Evolutionary conservation across 92 coral and sea anemone genomes (phyloP), one percentile per base, ranked within the genome.

Genomic region (Porites cylindrica): DNA sequence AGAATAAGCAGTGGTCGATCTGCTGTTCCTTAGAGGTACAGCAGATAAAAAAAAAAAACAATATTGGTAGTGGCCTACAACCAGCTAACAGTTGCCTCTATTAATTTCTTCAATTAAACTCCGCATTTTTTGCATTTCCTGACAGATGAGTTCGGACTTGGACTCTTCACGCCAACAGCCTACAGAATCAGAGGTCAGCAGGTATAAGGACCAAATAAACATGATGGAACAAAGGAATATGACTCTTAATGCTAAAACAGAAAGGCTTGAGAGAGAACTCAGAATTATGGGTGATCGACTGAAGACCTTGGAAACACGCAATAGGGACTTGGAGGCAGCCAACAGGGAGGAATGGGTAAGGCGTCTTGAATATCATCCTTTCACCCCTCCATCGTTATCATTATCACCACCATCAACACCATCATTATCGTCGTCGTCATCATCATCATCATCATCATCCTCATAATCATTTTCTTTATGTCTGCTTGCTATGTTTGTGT

Each of bases 241-340:
- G 81, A 95, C 94, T 8, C 94, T 95, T 8, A 87, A 95, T 32
- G 81, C 98, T 58, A 93, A 91, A 87, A 95, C 92, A 47, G 98
- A 93, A 38, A 82, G 98, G 70, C 96, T 95, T 29, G 98, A 95
- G 82, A 82, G 96, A 61, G 98, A 95, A 68, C 88, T 95, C 4
- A 90, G 88, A 77, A 91, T 95, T 29, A 91, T 93, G 77, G 76
- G 82, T 9, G 94, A 90, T 20, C 89, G 98, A 52, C 89, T 95
- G 75, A 86, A 51, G 84, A 82, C 85, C 56, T 70, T 95, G 80
- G 98, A 95, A 79, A 64, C 83, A 24, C 91, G 98, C 8, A 83
- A 83, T 80, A 83, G 74, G 13, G 87, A 83, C 65, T 83, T 83
- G 21, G 87, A 83, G 24, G 52, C 72, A 1, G 26, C 72, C 1